Evolutionary conservation across 2,113 vertebrate species (phyloP).

Genomic region (Crypturellus undulatus): DNA sequence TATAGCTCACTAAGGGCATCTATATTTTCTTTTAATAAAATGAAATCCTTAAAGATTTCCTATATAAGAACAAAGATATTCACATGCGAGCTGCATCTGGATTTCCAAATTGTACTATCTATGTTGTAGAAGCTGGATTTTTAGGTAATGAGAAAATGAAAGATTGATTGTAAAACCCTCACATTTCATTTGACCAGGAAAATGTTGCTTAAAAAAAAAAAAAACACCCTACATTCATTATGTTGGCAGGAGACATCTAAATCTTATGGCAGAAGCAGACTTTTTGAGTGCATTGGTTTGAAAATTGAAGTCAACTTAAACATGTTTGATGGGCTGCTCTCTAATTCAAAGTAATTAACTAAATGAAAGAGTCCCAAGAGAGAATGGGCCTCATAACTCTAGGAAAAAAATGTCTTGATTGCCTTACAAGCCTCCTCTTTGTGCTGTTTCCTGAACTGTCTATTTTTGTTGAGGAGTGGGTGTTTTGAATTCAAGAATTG

Average conservation of each 20-base stretch:
- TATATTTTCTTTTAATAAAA: accelerated
- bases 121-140: conserved; percentile 70
- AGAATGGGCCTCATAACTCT: not conserved
- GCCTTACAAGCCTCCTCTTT: not conserved
- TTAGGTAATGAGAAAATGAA: conserved; percentile 45
- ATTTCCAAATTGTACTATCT: conserved; percentile 64
- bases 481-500: not conserved
- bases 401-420: not conserved
- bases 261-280: not conserved
- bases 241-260: not conserved
- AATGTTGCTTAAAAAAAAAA: not conserved
- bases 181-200: not conserved
- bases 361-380: not conserved
- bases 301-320: not conserved
- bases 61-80: conserved; percentile 54
- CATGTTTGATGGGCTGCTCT: not conserved
- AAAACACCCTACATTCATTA: not conserved
- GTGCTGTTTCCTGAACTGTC: not conserved
- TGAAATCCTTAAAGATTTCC: conserved; percentile 1
- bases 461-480: not conserved
- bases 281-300: not conserved
- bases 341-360: not conserved
- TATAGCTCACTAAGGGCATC: not conserved
- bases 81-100: conserved; percentile 59
- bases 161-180: not conserved